phyloP scores from a whole-genome alignment of 2,888 invertebrate species.

The Keiferia lycopersicella region DNA sequence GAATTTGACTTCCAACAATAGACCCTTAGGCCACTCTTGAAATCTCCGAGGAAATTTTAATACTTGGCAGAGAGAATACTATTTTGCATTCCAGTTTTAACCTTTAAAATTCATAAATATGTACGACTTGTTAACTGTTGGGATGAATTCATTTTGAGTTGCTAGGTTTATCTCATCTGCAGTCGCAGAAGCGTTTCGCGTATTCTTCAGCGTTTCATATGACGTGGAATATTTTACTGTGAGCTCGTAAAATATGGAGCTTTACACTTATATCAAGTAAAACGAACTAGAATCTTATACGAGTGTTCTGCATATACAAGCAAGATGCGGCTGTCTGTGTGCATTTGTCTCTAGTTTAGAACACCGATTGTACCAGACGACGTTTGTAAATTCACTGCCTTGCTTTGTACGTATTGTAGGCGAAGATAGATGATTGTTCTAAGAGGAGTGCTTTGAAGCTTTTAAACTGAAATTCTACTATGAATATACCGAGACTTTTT shows the following conservation, averaged over 20 bases:
- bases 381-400: neutral
- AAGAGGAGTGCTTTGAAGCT: neutral
- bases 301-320: neutral
- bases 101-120: neutral
- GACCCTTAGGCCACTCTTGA: neutral
- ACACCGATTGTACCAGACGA: neutral
- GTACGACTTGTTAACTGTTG: neutral
- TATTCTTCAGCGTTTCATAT: slow-evolving; percentile 8
- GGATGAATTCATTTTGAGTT: slow-evolving; percentile 10
- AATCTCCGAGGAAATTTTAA: neutral
- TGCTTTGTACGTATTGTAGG: neutral
- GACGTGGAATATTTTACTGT: neutral
- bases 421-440: neutral
- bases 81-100: neutral
- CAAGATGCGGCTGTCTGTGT: neutral
- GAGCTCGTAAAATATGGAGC: slow-evolving; percentile 4
- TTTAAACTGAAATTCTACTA: neutral
- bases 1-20: neutral
- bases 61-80: slow-evolving; percentile 19
- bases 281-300: neutral
- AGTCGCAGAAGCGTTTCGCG: neutral
- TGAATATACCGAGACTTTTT: neutral
- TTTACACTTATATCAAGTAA: slow-evolving; percentile 3
- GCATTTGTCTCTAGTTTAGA: slow-evolving; percentile 6
- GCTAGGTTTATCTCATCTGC: neutral